phyloP scores from a whole-genome alignment of 2,888 invertebrate species.

The Eristalis tenax region DNA sequence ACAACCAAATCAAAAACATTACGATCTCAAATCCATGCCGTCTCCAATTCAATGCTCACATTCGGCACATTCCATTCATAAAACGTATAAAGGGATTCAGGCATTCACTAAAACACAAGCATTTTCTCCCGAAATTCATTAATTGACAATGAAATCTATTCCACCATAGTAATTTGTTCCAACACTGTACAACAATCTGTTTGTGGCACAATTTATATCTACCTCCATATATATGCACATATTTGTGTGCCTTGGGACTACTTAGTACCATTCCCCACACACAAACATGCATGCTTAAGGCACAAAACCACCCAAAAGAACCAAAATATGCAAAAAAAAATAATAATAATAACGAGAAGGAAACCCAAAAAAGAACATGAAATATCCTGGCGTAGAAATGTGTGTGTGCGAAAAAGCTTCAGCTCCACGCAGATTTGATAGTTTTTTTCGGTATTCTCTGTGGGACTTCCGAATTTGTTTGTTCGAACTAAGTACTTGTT shows the following conservation, averaged over 20 bases:
- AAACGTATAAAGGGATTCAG: conserved; percentile 30
- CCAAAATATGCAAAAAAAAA: background rate
- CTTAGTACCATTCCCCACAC: conserved; percentile 7
- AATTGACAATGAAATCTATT: conserved; percentile 50
- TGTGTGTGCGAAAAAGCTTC: conserved; percentile 39
- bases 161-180: conserved; percentile 24
- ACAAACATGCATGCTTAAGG: conserved; percentile 2
- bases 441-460: background rate
- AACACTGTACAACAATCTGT: conserved; percentile 36
- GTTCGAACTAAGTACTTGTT: background rate
- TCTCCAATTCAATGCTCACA: conserved; percentile 17
- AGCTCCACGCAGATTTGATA: conserved; percentile 40
- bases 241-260: conserved; percentile 4
- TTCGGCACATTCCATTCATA: conserved; percentile 27
- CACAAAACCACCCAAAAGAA: conserved; percentile 20
- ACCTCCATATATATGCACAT: background rate
- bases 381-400: conserved; percentile 38
- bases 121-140: conserved; percentile 42
- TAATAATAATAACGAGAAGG: background rate
- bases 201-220: conserved; percentile 8
- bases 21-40: background rate
- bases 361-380: conserved; percentile 1
- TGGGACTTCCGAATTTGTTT: conserved; percentile 22
- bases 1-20: background rate
- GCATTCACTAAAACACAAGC: conserved; percentile 33